These are phyloP conservation scores for Pristionchus mayeri DNA, from an alignment of 2,888 invertebrate species.

Conservation along the genomic window DNA sequence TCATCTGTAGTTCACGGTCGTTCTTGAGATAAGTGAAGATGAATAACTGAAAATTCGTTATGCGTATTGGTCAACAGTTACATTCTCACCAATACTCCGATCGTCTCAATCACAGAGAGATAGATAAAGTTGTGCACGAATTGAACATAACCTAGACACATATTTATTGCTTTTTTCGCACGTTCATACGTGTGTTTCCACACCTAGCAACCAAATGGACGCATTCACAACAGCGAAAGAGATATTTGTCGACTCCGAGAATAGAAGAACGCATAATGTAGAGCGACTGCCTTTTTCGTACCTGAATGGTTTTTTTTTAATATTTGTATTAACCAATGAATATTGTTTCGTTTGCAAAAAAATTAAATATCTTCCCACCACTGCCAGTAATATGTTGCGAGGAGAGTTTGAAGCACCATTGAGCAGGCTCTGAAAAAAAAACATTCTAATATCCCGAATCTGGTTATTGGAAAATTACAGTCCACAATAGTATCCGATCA, in stretches of 20 bases:
- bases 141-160: not conserved
- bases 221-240: not conserved
- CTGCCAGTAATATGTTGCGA: not conserved
- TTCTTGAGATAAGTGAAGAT: not conserved
- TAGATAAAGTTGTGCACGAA: not conserved
- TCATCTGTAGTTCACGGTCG: too few species aligned
- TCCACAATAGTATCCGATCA: not conserved
- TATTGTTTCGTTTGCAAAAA: not conserved
- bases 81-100: not conserved
- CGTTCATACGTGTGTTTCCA: not conserved
- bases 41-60: not conserved
- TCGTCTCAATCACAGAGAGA: not conserved
- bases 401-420: not conserved
- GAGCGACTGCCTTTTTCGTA: not conserved
- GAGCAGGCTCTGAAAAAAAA: not conserved
- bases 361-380: not conserved
- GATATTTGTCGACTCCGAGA: not conserved
- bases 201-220: not conserved
- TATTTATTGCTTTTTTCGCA: not conserved
- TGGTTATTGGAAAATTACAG: not conserved
- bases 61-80: not conserved
- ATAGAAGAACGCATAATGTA: not conserved
- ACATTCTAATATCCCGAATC: not conserved
- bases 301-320: too few species aligned
- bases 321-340: too few species aligned